These are phyloP conservation scores for Sesamia inferens DNA, from an alignment of 2,888 invertebrate genomes.

Conservation along the genomic window DNA sequence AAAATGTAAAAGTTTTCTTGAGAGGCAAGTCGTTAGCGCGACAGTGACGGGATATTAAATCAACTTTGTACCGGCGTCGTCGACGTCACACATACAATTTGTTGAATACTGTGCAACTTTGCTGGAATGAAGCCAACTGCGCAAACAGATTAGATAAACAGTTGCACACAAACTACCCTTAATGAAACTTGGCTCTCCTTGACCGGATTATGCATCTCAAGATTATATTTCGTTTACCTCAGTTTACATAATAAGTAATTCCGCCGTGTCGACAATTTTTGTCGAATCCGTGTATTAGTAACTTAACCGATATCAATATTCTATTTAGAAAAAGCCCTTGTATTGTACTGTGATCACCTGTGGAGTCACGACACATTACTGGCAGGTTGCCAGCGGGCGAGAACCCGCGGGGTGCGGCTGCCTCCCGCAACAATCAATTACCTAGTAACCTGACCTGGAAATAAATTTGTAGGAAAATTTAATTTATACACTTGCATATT, in stretches of 20 bases:
- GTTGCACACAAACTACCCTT: conserved; percentile 17
- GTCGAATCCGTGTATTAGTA: no score
- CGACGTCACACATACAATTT: conserved; percentile 30
- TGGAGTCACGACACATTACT: conserved; percentile 26
- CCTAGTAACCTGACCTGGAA: conserved; percentile 38
- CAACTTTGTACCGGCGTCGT: conserved; percentile 47
- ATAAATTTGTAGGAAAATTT: conserved; percentile 23
- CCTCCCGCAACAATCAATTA: conserved; percentile 29
- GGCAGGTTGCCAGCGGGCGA: conserved; percentile 30
- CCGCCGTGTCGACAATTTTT: not conserved
- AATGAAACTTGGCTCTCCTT: conserved; percentile 27
- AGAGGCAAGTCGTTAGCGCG: conserved; percentile 43
- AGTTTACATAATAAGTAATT: no score
- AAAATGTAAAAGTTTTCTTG: conserved; percentile 40
- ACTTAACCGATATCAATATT: conserved; percentile 10
- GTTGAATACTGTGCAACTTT: conserved; percentile 36
- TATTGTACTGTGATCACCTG: conserved; percentile 38
- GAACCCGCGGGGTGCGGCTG: not conserved
- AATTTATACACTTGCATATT: conserved; percentile 22
- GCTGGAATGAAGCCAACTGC: conserved; percentile 24
- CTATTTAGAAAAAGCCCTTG: conserved; percentile 7
- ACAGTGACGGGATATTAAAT: conserved; percentile 59
- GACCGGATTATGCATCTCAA: conserved; percentile 21
- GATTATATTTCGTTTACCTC: no score
- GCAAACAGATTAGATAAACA: conserved; percentile 31